These are phyloP conservation scores for Saxidomus purpurata DNA, from an alignment of 1,140 invertebrate genomes.

Conservation along the genomic window DNA sequence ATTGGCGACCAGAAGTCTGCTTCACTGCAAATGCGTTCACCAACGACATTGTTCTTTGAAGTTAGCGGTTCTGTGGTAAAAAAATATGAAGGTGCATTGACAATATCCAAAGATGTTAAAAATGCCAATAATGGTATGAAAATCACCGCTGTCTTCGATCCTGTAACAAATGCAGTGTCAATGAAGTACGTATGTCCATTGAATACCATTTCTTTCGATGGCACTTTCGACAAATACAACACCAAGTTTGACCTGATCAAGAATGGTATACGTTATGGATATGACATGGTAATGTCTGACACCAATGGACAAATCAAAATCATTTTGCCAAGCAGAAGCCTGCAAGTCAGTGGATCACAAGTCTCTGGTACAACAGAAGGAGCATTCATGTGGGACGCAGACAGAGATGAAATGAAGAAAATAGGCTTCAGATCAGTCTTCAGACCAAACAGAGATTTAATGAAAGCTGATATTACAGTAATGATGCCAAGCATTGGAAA, in stretches of 20 bases:
- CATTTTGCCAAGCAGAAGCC: conserved; percentile 70
- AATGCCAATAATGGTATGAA: neutral
- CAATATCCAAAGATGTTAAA: neutral
- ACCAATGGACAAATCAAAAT: conserved; percentile 52
- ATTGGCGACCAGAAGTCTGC: neutral
- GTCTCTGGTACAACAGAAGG: conserved; percentile 59
- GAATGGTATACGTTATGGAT: conserved; percentile 63
- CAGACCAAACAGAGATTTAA: conserved; percentile 55
- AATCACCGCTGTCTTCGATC: conserved; percentile 18
- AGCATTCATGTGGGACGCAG: conserved; percentile 78
- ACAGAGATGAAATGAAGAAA: conserved; percentile 75
- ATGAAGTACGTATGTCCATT: conserved; percentile 4
- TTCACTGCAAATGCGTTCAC: conserved; percentile 8
- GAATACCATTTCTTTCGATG: neutral
- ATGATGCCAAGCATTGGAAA: conserved; percentile 76
- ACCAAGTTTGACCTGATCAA: conserved; percentile 52
- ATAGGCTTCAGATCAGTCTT: conserved; percentile 71
- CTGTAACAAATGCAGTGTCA: conserved; percentile 5
- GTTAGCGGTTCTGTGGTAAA: neutral
- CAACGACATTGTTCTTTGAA: neutral
- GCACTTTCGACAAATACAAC: neutral
- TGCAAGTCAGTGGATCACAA: conserved; percentile 60
- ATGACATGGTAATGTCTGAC: conserved; percentile 41
- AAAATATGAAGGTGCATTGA: conserved; percentile 15
- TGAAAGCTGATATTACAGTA: conserved; percentile 71